Evolutionary conservation across 2,797 vertebrate genomes (phyloP), one percentile per base, ranked within the genome.

Genomic region (Ctenosaura bakeri): DNA sequence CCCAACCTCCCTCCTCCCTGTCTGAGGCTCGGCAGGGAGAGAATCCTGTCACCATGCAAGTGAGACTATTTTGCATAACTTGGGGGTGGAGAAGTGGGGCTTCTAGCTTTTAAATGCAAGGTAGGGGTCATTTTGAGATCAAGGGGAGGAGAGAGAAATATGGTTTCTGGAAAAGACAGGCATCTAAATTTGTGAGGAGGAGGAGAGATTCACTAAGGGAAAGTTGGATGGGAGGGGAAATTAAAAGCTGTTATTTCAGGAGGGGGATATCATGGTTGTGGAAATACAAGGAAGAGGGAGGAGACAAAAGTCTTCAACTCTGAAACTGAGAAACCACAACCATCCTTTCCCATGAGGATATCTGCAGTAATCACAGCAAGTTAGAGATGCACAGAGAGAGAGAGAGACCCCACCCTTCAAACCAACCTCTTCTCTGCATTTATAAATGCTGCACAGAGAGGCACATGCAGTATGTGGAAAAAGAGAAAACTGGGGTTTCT

Each of bases 291-390:
- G 35, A 83, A 56, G 46, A 56, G 64, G 14, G 73, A 56, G 64
- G 71, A 42, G 42, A 42, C 42, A 42, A 77, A 87, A 87, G 69
- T 90, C 79, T 90, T 42, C 42, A 42, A 42, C 42, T 42, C 42
- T 69, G 38, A 81, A 38, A 69, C 62, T 42, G 42, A 42, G 42
- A 42, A 42, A 42, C 42, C 50, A 50, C 20, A 76, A 69, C 79
- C 62, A 54, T 52, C 69, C 79, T 71, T 77, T 0, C 42, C 42
- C 42, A 42, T 42, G 78, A 77, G 46, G 35, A n/a, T 38, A 90
- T 77, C 24, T 69, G 71, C 91, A 59, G 85, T 80, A 81, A 73
- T 46, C 88, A 3, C 52, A 80, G 80, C 85, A 92, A 90, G 91
- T 92, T 90, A 50, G 6, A 42, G 42, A 42, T 42, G 3, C 3